A percentile compares a stretch with the other conserved stretches of the same genome.
These are phyloP conservation scores for Zaprionus lachaisei DNA, from an alignment of 1,140 invertebrate species.

Conservation along the genomic window DNA sequence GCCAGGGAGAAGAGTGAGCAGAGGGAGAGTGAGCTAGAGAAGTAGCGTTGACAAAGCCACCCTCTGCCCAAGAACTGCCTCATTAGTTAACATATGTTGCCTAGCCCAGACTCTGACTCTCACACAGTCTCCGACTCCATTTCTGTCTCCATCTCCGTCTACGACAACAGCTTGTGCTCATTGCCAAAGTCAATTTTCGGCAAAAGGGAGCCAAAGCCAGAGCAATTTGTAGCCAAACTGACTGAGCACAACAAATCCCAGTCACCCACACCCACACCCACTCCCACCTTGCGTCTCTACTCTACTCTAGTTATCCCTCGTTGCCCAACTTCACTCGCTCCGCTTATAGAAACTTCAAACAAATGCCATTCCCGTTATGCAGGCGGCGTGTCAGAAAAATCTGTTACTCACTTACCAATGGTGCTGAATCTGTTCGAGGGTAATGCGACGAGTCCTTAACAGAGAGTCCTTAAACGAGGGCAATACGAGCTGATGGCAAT, in stretches of 20 bases:
- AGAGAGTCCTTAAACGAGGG: not conserved
- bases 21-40: not conserved
- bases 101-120: constrained; percentile 23
- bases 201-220: constrained; percentile 44
- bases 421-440: constrained; percentile 23
- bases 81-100: constrained; percentile 83
- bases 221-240: constrained; percentile 64
- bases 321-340: constrained; percentile 27
- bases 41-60: constrained; percentile 51
- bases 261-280: not conserved
- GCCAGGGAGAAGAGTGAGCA: not conserved
- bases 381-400: constrained; percentile 76
- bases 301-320: constrained; percentile 24
- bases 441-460: constrained; percentile 30
- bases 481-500: constrained; percentile 38
- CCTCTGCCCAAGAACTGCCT: constrained; percentile 45
- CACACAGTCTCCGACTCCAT: not conserved
- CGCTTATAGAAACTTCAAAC: constrained; percentile 75
- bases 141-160: not conserved
- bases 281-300: not conserved
- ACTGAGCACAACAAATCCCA: constrained; percentile 42
- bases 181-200: constrained; percentile 82
- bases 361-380: constrained; percentile 69
- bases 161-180: constrained; percentile 77
- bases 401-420: constrained; percentile 70